These are phyloP conservation scores for Dipodomys merriami DNA, from an alignment of 2,113 vertebrate genomes.

Conservation along the genomic window DNA sequence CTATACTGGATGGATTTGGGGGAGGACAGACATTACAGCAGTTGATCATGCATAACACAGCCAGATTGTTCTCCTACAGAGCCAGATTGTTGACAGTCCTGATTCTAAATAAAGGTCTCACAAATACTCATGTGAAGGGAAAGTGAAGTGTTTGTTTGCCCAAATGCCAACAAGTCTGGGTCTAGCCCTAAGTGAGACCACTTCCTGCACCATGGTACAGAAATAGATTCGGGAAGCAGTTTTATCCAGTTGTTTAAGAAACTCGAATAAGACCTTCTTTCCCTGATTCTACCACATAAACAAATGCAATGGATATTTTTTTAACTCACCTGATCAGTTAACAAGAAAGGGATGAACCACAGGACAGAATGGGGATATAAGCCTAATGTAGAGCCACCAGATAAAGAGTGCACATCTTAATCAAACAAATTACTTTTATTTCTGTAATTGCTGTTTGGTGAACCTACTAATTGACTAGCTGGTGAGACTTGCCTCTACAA, in stretches of 20 bases:
- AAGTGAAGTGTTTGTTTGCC: neutral
- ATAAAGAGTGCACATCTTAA: neutral
- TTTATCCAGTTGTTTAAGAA: conserved; percentile 34
- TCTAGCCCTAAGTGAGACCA: neutral
- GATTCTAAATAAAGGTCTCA: neutral
- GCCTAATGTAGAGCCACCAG: neutral
- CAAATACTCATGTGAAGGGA: neutral
- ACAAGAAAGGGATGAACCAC: neutral
- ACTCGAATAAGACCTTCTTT: neutral
- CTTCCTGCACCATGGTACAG: neutral
- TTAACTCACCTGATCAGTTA: neutral
- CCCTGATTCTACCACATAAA: neutral
- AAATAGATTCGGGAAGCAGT: neutral
- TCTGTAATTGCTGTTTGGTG: neutral
- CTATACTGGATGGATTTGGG: neutral
- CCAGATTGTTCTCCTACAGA: neutral
- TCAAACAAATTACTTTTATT: neutral
- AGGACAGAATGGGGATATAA: neutral
- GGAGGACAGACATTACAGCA: neutral
- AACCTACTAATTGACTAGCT: neutral
- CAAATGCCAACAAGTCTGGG: neutral
- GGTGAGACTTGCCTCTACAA: neutral
- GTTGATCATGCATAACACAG: neutral
- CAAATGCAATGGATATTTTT: conserved; percentile 25
- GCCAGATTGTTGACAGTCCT: neutral